Conservation (phyloP, 2,113 vertebrate genomes). For the Gila orcuttii region DNA sequence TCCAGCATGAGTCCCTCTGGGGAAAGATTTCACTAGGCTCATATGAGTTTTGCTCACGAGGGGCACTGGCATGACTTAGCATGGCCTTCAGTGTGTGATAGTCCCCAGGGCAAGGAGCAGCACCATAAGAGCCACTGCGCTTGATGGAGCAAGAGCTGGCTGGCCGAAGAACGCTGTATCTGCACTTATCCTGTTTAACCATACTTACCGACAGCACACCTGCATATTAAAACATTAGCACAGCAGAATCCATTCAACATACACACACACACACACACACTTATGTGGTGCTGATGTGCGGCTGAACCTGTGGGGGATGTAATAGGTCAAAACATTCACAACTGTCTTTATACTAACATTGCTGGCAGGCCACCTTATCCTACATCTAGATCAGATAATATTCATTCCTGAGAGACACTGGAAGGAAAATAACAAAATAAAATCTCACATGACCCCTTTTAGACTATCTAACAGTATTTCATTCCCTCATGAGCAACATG, state of each 20-base stretch:
- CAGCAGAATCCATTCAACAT: slow-evolving; percentile 30
- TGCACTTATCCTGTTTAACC: slow-evolving; percentile 20
- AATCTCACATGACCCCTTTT: background rate
- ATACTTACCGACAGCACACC: slow-evolving; percentile 41
- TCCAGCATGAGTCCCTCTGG: slow-evolving; percentile 14
- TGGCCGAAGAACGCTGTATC: background rate
- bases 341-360: background rate
- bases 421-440: background rate
- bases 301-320: background rate
- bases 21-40: slow-evolving; percentile 25
- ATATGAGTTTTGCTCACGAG: slow-evolving; percentile 32
- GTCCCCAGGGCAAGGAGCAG: slow-evolving; percentile 42
- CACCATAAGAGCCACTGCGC: slow-evolving; percentile 35
- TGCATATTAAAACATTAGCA: slow-evolving; percentile 43
- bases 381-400: slow-evolving; percentile 1
- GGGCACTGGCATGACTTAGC: slow-evolving; percentile 42
- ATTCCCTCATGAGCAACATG: slow-evolving; percentile 18
- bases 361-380: background rate
- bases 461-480: background rate
- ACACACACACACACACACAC: background rate
- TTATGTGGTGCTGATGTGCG: background rate
- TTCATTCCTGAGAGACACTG: background rate
- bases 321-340: slow-evolving; percentile 33
- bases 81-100: slow-evolving; percentile 22
- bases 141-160: slow-evolving; percentile 29